phyloP scores from a whole-genome alignment of 2,888 invertebrate species.

The Agrotis segetum region DNA sequence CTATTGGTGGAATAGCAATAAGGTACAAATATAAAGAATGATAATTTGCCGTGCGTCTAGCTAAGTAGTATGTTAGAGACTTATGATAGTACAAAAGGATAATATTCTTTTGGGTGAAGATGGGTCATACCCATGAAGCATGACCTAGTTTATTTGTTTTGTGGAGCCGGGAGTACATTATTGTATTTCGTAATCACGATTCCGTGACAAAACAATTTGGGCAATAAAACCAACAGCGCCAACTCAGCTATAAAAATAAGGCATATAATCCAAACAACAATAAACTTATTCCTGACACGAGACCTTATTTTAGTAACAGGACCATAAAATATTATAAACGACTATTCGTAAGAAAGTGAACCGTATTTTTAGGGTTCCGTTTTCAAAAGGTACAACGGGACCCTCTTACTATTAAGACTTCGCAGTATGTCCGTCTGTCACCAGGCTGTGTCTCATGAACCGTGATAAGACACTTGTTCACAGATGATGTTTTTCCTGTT shows the following conservation, averaged over 20 bases:
- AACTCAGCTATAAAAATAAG: slow-evolving; percentile 57
- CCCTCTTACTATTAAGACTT: no score
- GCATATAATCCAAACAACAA: slow-evolving; percentile 58
- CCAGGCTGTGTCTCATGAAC: no score
- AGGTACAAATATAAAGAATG: no score
- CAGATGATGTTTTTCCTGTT: no score
- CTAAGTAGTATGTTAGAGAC: not conserved
- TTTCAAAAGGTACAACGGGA: no score
- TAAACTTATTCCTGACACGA: slow-evolving; percentile 62
- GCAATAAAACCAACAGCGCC: slow-evolving; percentile 59
- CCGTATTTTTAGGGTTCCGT: slow-evolving; percentile 35
- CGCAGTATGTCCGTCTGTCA: no score
- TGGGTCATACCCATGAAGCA: no score
- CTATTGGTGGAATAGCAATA: no score
- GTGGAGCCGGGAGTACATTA: slow-evolving; percentile 5
- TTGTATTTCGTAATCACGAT: slow-evolving; percentile 47
- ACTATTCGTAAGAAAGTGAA: slow-evolving; percentile 57
- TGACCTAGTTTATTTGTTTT: not conserved
- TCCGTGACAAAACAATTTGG: slow-evolving; percentile 57
- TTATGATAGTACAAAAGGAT: not conserved
- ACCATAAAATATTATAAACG: slow-evolving; percentile 61
- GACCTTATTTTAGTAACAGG: slow-evolving; percentile 57
- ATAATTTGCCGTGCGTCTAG: no score
- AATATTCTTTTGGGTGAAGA: not conserved
- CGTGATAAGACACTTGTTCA: no score